Conservation (phyloP, 2,113 vertebrate species). For the Oplegnathus fasciatus region DNA sequence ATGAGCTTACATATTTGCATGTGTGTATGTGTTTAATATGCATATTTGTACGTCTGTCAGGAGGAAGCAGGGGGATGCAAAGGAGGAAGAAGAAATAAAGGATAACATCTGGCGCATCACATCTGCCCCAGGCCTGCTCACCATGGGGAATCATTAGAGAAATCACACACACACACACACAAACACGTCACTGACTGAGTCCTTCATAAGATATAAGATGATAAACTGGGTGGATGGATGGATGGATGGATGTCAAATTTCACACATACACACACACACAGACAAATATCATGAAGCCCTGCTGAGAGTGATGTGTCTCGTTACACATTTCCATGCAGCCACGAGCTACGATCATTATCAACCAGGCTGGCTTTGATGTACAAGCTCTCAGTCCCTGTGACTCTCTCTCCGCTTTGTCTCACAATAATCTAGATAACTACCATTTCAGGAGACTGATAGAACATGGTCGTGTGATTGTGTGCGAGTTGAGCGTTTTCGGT, state of each 20-base stretch:
- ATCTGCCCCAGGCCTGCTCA: slow-evolving; percentile 63
- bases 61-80: slow-evolving; percentile 43
- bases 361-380: slow-evolving; percentile 73
- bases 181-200: slow-evolving; percentile 25
- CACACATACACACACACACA: slow-evolving; percentile 23
- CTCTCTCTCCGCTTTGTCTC: slow-evolving; percentile 58
- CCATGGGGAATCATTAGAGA: slow-evolving; percentile 60
- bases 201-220: slow-evolving; percentile 37
- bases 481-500: background rate
- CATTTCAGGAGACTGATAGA: slow-evolving; percentile 49
- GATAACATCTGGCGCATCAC: slow-evolving; percentile 67
- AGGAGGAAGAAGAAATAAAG: slow-evolving; percentile 56
- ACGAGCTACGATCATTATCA: slow-evolving; percentile 72
- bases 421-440: slow-evolving; percentile 58
- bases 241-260: slow-evolving; percentile 29
- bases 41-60: slow-evolving; percentile 28
- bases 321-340: slow-evolving; percentile 64
- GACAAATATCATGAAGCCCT: slow-evolving; percentile 35
- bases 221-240: slow-evolving; percentile 29
- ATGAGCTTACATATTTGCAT: background rate
- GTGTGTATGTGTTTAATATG: slow-evolving; percentile 16
- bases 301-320: slow-evolving; percentile 57
- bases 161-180: slow-evolving; percentile 21
- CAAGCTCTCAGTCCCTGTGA: slow-evolving; percentile 45
- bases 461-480: slow-evolving; percentile 18